Evolutionary conservation across 53 echinoderm and acorn worm species (phyloP).

Genomic region (Mesocentrotus franciscanus): DNA sequence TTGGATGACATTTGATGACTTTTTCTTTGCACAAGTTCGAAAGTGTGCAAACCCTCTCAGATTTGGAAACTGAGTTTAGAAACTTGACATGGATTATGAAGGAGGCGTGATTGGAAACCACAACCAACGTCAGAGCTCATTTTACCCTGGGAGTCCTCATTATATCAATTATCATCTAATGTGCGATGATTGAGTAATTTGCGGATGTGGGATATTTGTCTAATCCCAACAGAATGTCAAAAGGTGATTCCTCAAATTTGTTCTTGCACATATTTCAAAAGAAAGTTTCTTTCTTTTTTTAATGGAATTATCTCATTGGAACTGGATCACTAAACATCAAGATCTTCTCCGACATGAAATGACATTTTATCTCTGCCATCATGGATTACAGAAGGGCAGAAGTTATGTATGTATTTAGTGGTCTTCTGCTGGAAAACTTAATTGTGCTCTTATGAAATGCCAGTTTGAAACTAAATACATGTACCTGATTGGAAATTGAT

Average conservation of each 20-base stretch:
- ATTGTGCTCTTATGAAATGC: no score
- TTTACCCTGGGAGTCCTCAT: neutral
- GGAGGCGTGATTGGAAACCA: neutral
- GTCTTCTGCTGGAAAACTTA: no score
- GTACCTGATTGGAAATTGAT: no score
- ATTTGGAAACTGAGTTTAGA: neutral
- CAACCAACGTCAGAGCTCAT: constrained; percentile 4
- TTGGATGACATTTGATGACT: neutral
- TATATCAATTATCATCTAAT: neutral
- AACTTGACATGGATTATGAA: neutral
- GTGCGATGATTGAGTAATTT: neutral
- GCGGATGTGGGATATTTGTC: neutral
- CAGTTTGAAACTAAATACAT: no score
- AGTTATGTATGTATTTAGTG: constrained; percentile 18
- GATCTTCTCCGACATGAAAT: neutral
- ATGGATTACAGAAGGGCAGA: neutral
- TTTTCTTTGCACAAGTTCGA: neutral
- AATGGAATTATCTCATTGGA: neutral
- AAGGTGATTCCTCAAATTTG: neutral
- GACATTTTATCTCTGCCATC: neutral
- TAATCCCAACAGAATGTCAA: neutral
- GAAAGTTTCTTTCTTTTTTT: no score
- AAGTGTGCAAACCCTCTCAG: neutral
- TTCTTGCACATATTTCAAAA: neutral
- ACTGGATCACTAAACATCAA: neutral